Percentiles rank a stretch among this genome's conserved stretches.
Conservation (phyloP, 2,888 invertebrate genomes). For the Amphipoea oculea region DNA sequence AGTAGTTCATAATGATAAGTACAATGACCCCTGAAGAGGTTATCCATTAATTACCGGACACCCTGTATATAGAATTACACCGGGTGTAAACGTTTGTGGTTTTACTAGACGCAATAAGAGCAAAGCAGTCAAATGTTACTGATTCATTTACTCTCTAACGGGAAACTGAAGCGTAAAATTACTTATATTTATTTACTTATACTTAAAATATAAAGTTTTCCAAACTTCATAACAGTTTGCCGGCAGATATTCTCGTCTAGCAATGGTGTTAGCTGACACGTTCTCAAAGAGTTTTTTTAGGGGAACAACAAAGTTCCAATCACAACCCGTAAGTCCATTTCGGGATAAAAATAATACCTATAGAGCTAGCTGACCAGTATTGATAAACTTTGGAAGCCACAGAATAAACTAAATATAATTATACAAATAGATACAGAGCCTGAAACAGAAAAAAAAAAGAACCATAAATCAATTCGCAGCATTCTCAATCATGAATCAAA, state of each 20-base stretch:
- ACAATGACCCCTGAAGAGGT: no score
- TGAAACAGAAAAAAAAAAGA: constrained; percentile 5
- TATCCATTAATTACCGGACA: no score
- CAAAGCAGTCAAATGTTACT: not conserved
- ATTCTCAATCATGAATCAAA: constrained; percentile 39
- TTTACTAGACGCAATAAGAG: constrained; percentile 8
- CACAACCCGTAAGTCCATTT: not conserved
- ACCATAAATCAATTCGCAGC: constrained; percentile 3
- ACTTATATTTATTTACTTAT: no score
- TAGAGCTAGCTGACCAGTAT: not conserved
- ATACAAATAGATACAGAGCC: not conserved
- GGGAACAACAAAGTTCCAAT: not conserved
- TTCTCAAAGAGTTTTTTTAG: not conserved
- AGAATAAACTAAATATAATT: not conserved
- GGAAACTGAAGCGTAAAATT: constrained; percentile 10
- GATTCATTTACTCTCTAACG: not conserved
- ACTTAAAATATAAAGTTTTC: no score
- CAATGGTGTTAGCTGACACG: not conserved
- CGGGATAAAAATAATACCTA: not conserved
- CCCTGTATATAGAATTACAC: not conserved
- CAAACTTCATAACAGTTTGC: no score
- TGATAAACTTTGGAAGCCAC: no score
- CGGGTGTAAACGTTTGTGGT: not conserved
- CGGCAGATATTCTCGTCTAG: not conserved
- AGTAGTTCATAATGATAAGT: no score